Conservation (phyloP, 2,797 vertebrate species). For the Microcaecilia unicolor region DNA sequence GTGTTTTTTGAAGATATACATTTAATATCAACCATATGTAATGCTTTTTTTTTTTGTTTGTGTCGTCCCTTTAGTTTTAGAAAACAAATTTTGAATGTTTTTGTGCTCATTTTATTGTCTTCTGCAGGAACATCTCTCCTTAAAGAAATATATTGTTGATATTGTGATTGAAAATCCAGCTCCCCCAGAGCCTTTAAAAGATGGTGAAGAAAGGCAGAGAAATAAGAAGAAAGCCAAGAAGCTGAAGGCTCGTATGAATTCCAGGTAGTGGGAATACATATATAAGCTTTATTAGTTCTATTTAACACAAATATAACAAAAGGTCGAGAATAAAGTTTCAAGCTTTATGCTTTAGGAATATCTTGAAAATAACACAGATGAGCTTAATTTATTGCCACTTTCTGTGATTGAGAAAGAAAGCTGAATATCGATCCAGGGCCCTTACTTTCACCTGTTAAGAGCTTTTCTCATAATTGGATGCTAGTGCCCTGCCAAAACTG, state of each 20-base stretch:
- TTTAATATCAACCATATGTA: no score
- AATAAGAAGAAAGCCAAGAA: constrained; percentile 91
- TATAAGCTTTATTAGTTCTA: constrained; percentile 15
- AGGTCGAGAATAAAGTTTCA: constrained; percentile 45
- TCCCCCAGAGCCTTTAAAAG: constrained; percentile 69
- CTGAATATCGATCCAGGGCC: constrained; percentile 75
- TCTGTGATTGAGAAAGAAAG: constrained; percentile 92
- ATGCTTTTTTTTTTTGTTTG: no score
- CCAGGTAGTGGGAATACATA: constrained; percentile 60
- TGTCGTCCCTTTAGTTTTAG: no score
- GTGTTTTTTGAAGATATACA: no score
- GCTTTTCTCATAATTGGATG: constrained; percentile 94
- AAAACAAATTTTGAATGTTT: no score
- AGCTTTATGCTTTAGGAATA: constrained; percentile 73
- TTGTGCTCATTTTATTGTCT: constrained; percentile 15
- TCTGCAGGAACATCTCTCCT: constrained; percentile 86
- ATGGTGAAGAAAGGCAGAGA: constrained; percentile 86
- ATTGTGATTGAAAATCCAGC: constrained; percentile 76
- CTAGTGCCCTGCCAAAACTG: constrained; percentile 71
- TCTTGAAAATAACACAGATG: constrained; percentile 80
- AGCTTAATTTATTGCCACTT: constrained; percentile 97
- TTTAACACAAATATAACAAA: constrained; percentile 11
- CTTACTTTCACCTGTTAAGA: constrained; percentile 88
- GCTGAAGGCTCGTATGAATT: constrained; percentile 89
- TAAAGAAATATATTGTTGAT: constrained; percentile 95